Evolutionary conservation across 1,140 invertebrate species (phyloP).

Genomic region (Danaus plexippus): DNA sequence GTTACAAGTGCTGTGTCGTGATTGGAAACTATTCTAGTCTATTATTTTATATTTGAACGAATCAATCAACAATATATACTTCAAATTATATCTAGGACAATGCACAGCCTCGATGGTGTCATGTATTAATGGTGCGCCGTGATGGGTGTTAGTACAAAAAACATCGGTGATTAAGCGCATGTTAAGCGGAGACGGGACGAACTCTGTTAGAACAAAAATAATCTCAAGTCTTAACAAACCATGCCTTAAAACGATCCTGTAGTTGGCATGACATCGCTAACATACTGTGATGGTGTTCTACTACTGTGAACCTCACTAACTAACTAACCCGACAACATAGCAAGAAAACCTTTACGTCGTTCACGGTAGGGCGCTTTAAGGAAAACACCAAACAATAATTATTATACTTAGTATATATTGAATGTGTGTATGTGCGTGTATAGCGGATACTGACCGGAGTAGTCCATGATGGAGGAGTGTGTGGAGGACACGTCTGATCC

Average conservation of each 20-base stretch:
- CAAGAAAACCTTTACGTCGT: constrained; percentile 42
- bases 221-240: constrained; percentile 40
- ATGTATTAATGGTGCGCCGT: constrained; percentile 26
- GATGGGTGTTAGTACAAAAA: constrained; percentile 25
- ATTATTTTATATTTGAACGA: too few relatives aligned
- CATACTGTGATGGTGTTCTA: constrained; percentile 14
- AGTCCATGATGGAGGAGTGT: constrained; percentile 87
- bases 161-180: constrained; percentile 32
- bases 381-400: constrained; percentile 12
- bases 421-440: neutral
- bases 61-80: neutral
- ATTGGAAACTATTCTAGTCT: too few relatives aligned
- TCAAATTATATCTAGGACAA: constrained; percentile 11
- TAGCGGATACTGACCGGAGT: constrained; percentile 77
- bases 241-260: constrained; percentile 48
- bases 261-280: constrained; percentile 61
- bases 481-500: constrained; percentile 88
- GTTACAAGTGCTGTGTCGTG: too few relatives aligned
- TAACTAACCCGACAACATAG: constrained; percentile 19
- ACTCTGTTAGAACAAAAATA: constrained; percentile 47
- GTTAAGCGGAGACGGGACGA: constrained; percentile 29
- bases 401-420: constrained; percentile 5
- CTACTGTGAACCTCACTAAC: constrained; percentile 35
- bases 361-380: constrained; percentile 39
- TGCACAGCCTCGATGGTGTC: neutral